Base-by-base conservation (phyloP, 2,113 vertebrate species). In the Struthio camelus region DNA sequence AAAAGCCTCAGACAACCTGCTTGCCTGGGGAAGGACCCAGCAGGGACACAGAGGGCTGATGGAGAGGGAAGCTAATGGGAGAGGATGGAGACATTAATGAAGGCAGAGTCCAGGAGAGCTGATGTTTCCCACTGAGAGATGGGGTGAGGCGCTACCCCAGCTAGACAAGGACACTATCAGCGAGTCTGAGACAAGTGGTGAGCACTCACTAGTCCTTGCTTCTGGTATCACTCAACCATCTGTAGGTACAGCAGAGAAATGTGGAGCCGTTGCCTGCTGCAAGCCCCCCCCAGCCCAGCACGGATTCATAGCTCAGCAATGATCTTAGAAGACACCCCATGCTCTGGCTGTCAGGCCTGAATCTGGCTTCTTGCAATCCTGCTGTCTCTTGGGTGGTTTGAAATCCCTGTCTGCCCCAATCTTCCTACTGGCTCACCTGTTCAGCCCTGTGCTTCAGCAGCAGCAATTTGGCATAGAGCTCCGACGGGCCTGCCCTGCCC, bases 361-460 rank as follows among this genome's bases (percentile, higher is more conserved):
- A 34, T 30, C 19, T 38, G 19, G 11, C 27, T 80, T 79, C 42
- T 32, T 12, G 9, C 23, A 32, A 51, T 19, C 18, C 87, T 58
- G 28, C 7, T 61, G 25, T 22, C 27, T 38, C 38, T 23, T 40
- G 54, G 27, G 23, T 44, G 16, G 3, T 42, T 5, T 7, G 4
- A 64, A 78, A 38, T 15, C n/a, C 59, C 27, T 82, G 72, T 25
- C 53, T 64, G 51, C 34, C 23, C n/a, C 2, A 0, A 14, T 8
- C 6, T 34, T 15, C 54, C 46, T 40, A 40, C 6, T 0, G 2
- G 9, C 75, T 94, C 91, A 99, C 99, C 98, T 98, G 98, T 73
- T 98, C 97, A 16, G 98, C 98, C 2, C 97, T 94, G 93, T 98
- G 97, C 61, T 94, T 99, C 94, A 99, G 97, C 71, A 98, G 87